Evolutionary conservation across 2,797 vertebrate species (phyloP).

Genomic region (Sebastes trivittatus): DNA sequence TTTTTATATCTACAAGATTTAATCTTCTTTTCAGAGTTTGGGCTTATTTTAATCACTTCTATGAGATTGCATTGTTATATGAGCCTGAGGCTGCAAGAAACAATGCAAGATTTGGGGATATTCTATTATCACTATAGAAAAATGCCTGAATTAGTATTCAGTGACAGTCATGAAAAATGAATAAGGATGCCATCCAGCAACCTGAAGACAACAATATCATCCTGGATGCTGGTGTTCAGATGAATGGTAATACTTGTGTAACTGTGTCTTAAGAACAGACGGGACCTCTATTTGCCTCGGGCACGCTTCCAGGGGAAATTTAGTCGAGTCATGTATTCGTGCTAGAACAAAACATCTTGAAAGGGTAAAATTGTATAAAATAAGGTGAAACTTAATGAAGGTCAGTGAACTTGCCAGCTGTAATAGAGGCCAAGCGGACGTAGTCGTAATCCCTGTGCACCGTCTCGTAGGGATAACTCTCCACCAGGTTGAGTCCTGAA

Average conservation of each 20-base stretch:
- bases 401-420: conserved; percentile 83
- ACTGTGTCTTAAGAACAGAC: conserved; percentile 16
- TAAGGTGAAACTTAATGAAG: conserved; percentile 40
- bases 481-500: conserved; percentile 88
- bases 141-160: conserved; percentile 15
- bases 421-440: conserved; percentile 91
- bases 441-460: conserved; percentile 89
- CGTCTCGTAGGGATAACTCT: conserved; percentile 89
- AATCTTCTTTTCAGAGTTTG: background rate
- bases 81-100: background rate
- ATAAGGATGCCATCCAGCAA: conserved; percentile 27
- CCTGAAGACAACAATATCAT: background rate
- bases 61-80: background rate
- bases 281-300: conserved; percentile 13
- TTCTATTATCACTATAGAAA: background rate
- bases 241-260: conserved; percentile 17
- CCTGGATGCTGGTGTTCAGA: conserved; percentile 17
- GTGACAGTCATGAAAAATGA: conserved; percentile 13
- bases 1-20: background rate
- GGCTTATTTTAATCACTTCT: background rate
- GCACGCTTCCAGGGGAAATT: conserved; percentile 23
- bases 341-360: conserved; percentile 10
- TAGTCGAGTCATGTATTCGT: background rate
- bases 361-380: conserved; percentile 16
- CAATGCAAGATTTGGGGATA: background rate